Conservation (phyloP, 30 jellyfish, hydroid and myxozoan species). For the Phacellophora camtschatica region DNA sequence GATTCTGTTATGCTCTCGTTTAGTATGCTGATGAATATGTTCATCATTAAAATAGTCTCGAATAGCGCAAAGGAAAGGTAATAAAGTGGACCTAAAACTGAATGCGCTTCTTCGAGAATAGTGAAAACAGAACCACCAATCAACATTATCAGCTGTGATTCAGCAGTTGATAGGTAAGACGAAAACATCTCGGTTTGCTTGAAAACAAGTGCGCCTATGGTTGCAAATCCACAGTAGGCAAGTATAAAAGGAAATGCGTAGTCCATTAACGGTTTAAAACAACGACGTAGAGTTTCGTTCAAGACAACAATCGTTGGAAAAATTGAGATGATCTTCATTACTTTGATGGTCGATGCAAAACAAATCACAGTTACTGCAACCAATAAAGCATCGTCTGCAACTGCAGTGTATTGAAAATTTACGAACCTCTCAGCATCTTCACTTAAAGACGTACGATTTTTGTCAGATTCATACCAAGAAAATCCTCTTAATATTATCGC, state of each 20-base stretch:
- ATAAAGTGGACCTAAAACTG: slow-evolving; percentile 29
- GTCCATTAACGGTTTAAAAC: slow-evolving; percentile 20
- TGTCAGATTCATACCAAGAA: slow-evolving; percentile 29
- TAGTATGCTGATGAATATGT: slow-evolving; percentile 42
- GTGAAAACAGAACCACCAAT: slow-evolving; percentile 55
- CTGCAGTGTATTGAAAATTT: slow-evolving; percentile 51
- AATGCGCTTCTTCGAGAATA: background rate
- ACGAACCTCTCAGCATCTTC: slow-evolving; percentile 48
- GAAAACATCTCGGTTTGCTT: background rate
- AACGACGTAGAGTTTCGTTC: slow-evolving; percentile 6
- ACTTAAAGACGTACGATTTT: background rate
- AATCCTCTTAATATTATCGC: slow-evolving; percentile 12
- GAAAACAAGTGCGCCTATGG: slow-evolving; percentile 28
- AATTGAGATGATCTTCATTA: slow-evolving; percentile 17
- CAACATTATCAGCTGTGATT: slow-evolving; percentile 23
- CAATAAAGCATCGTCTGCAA: slow-evolving; percentile 48
- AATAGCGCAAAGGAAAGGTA: slow-evolving; percentile 25
- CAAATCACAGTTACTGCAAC: slow-evolving; percentile 31
- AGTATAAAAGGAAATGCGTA: slow-evolving; percentile 20
- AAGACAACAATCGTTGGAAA: slow-evolving; percentile 18
- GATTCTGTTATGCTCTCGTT: slow-evolving; percentile 28
- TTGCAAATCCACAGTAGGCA: background rate
- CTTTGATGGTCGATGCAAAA: slow-evolving; percentile 49
- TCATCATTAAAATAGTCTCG: slow-evolving; percentile 22
- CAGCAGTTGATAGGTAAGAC: slow-evolving; percentile 15